These are phyloP conservation scores for Alaudala cheleensis DNA, from an alignment of 2,113 vertebrate genomes.

Conservation along the genomic window DNA sequence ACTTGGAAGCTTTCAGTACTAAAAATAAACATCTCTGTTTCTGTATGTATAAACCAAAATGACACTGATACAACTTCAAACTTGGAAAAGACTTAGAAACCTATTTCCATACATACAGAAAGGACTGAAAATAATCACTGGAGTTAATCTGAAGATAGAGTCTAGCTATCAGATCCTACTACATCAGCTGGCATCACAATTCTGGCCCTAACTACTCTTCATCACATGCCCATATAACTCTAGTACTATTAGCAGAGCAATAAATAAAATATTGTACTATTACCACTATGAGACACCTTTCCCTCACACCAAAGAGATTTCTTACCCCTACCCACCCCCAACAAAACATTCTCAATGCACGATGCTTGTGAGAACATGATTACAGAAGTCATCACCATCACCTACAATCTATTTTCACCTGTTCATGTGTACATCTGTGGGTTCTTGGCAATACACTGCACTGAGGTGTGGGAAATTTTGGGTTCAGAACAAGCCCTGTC, in stretches of 20 bases:
- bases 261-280: not conserved
- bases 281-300: not conserved
- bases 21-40: not conserved
- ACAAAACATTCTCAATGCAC: not conserved
- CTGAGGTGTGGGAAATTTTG: not conserved
- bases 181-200: not conserved
- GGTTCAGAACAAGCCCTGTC: not conserved
- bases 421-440: conserved; percentile 6
- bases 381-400: conserved; percentile 2
- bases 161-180: not conserved
- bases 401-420: conserved; percentile 22
- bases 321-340: not conserved
- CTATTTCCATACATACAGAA: not conserved
- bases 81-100: conserved; percentile 18
- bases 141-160: not conserved
- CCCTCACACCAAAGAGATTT: not conserved
- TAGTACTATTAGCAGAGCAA: not conserved
- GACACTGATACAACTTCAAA: not conserved
- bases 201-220: not conserved
- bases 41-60: not conserved
- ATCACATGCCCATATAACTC: not conserved
- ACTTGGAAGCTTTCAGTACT: conserved; percentile 24
- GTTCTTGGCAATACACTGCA: conserved; percentile 8
- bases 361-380: not conserved
- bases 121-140: conserved; percentile 15